A percentile compares a stretch with the other conserved stretches of the same genome.
phyloP scores from a whole-genome alignment of 2,797 vertebrate genomes.

The Nyctibius grandis region DNA sequence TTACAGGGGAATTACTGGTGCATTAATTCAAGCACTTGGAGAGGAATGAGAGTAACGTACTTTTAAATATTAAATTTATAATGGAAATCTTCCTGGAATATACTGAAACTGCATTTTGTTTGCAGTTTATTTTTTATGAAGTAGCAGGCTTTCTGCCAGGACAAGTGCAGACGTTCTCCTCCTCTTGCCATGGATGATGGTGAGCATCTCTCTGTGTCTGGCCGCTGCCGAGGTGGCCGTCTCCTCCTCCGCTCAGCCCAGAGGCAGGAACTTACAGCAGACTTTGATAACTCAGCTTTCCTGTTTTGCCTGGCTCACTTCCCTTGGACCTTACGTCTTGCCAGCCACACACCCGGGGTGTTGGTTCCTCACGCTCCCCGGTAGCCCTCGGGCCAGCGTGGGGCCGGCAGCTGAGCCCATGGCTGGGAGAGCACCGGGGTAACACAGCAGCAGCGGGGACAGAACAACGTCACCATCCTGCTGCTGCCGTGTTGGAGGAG shows the following conservation, averaged over 20 bases:
- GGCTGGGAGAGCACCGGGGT: background rate
- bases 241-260: background rate
- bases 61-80: background rate
- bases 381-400: background rate
- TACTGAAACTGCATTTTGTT: background rate
- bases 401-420: background rate
- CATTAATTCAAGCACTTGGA: background rate
- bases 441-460: accelerated
- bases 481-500: background rate
- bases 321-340: background rate
- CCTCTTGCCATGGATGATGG: background rate
- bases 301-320: background rate
- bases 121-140: background rate
- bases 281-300: background rate
- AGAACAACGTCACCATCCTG: accelerated
- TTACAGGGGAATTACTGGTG: background rate
- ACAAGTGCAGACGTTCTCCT: background rate
- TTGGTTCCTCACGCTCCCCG: background rate
- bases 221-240: background rate
- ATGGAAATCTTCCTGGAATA: slow-evolving; percentile 1
- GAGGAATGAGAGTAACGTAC: background rate
- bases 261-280: background rate
- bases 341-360: accelerated
- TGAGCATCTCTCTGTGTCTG: background rate
- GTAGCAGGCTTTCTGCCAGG: background rate